These are phyloP conservation scores for Panzeria rudis DNA, from an alignment of 2,888 invertebrate genomes.

Conservation along the genomic window DNA sequence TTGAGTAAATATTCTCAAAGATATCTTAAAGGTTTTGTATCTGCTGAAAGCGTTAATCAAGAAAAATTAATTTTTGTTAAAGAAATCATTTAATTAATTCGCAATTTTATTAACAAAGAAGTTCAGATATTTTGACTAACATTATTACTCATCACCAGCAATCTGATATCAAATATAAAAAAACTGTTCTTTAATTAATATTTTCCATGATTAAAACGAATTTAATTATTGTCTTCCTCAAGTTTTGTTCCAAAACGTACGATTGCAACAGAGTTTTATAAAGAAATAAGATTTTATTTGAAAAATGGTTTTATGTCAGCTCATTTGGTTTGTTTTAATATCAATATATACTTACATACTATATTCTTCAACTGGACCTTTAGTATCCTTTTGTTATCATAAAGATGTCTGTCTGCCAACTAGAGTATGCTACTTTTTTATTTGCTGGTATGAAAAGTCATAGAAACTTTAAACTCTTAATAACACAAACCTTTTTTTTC, in stretches of 20 bases:
- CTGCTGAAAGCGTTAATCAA: no score
- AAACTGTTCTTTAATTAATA: neutral
- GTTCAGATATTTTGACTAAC: no score
- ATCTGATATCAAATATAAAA: no score
- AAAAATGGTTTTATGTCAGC: neutral
- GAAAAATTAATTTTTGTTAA: no score
- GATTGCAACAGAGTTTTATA: neutral
- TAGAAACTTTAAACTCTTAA: constrained; percentile 16
- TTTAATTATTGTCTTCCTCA: neutral
- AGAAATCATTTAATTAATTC: no score
- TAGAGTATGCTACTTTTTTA: neutral
- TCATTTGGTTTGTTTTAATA: neutral
- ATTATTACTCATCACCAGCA: no score
- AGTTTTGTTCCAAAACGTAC: neutral
- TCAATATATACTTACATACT: constrained; percentile 49
- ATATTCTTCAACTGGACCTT: constrained; percentile 8
- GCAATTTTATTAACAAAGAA: no score
- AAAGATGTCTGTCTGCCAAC: constrained; percentile 18
- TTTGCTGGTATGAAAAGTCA: neutral
- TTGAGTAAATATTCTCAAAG: no score
- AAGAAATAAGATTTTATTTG: neutral
- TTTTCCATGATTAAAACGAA: neutral
- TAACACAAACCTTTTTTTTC: neutral
- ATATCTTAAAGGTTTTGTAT: no score
- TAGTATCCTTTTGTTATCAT: constrained; percentile 41